Evolutionary conservation across 2,888 invertebrate genomes (phyloP).

Genomic region (Tanytarsus gracilentus): DNA sequence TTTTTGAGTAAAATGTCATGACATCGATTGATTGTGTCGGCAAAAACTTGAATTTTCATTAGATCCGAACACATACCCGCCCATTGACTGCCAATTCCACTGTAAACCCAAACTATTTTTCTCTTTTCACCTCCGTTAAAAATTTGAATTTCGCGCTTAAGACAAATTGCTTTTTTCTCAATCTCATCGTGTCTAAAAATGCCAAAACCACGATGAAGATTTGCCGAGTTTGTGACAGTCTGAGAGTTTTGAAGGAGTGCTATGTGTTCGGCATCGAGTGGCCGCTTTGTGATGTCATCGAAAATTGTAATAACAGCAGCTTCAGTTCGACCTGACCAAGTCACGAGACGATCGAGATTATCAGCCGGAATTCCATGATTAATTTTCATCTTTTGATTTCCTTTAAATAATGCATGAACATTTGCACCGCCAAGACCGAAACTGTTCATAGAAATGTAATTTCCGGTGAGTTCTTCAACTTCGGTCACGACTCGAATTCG

Average conservation of each 20-base stretch:
- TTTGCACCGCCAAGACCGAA: slow-evolving; percentile 83
- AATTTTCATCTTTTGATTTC: slow-evolving; percentile 49
- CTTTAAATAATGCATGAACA: slow-evolving; percentile 56
- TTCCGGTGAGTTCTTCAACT: slow-evolving; percentile 48
- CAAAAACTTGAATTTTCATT: slow-evolving; percentile 59
- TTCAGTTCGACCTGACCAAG: slow-evolving; percentile 63
- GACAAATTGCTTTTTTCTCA: slow-evolving; percentile 33
- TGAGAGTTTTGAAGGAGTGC: slow-evolving; percentile 48
- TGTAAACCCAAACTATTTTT: slow-evolving; percentile 82
- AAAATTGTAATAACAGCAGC: slow-evolving; percentile 55
- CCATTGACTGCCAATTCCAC: slow-evolving; percentile 89
- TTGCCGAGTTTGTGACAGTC: slow-evolving; percentile 47
- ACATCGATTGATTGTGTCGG: slow-evolving; percentile 52
- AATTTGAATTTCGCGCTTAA: slow-evolving; percentile 49
- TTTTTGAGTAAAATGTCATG: slow-evolving; percentile 47
- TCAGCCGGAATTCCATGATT: slow-evolving; percentile 51
- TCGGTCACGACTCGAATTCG: slow-evolving; percentile 50
- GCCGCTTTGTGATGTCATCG: slow-evolving; percentile 48
- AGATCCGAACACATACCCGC: slow-evolving; percentile 68
- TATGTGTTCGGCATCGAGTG: slow-evolving; percentile 49
- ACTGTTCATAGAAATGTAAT: slow-evolving; percentile 31
- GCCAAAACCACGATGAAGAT: slow-evolving; percentile 61
- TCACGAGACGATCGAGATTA: slow-evolving; percentile 56
- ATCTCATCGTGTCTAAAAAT: slow-evolving; percentile 36
- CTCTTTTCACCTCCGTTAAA: slow-evolving; percentile 52